These are phyloP conservation scores for Dendrophyllia cribrosa DNA, from an alignment of 64 coral and sea anemone genomes.

Conservation along the genomic window DNA sequence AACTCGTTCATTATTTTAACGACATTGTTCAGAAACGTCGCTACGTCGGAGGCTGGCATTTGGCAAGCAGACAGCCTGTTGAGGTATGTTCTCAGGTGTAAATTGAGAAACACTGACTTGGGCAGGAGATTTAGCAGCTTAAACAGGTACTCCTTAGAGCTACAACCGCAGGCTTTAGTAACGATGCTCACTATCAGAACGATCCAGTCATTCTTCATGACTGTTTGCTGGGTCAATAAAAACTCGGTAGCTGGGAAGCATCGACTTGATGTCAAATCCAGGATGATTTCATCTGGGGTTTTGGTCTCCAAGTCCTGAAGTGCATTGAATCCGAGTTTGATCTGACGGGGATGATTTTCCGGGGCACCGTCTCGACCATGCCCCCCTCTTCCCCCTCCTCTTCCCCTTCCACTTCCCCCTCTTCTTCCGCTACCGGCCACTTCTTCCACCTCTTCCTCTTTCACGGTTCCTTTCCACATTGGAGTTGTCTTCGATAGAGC, in stretches of 20 bases:
- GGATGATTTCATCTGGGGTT: conserved; percentile 55
- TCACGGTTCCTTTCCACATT: background rate
- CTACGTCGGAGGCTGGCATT: background rate
- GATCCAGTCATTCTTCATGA: conserved; percentile 36
- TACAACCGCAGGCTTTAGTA: conserved; percentile 19
- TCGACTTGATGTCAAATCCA: conserved; percentile 64
- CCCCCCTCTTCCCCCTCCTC: background rate
- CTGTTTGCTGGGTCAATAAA: background rate
- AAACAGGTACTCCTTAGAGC: conserved; percentile 16
- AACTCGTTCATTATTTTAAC: conserved; percentile 43
- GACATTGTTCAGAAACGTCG: conserved; percentile 2
- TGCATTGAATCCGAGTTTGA: conserved; percentile 40
- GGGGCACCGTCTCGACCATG: background rate
- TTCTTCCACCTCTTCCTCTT: conserved; percentile 4
- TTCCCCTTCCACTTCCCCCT: background rate
- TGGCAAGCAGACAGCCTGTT: conserved; percentile 11
- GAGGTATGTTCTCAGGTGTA: conserved; percentile 22
- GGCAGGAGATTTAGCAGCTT: conserved; percentile 49
- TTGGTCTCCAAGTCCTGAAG: conserved; percentile 42
- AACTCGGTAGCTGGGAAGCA: conserved; percentile 55
- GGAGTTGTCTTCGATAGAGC: background rate
- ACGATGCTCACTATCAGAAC: conserved; percentile 35
- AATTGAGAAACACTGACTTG: conserved; percentile 12
- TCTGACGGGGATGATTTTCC: background rate
- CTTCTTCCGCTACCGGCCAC: background rate